Evolutionary conservation across 2,113 vertebrate species (phyloP).

Genomic region (Phoenicopterus ruber): DNA sequence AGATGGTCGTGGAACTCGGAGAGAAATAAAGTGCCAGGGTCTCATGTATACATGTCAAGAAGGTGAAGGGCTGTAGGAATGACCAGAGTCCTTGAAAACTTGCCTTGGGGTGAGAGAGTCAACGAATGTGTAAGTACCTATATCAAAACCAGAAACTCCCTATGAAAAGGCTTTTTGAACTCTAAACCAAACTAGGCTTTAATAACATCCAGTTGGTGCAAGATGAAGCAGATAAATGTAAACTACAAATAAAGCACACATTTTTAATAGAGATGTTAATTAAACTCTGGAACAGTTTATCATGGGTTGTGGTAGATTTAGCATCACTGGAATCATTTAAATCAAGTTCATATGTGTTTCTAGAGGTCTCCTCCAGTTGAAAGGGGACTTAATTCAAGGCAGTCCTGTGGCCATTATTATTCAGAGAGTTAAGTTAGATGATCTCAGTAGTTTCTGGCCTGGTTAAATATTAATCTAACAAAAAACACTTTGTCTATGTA

Average conservation of each 20-base stretch:
- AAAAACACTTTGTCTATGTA: neutral
- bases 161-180: slow-evolving; percentile 40
- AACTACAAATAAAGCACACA: slow-evolving; percentile 45
- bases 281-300: slow-evolving; percentile 49
- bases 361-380: neutral
- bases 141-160: slow-evolving; percentile 45
- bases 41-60: neutral
- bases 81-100: neutral
- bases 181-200: slow-evolving; percentile 16
- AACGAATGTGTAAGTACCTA: neutral
- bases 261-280: slow-evolving; percentile 55
- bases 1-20: neutral
- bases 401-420: neutral
- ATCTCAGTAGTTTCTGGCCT: neutral
- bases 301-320: neutral
- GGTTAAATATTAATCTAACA: neutral
- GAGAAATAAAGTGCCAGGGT: neutral
- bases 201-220: slow-evolving; percentile 56
- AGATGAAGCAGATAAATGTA: slow-evolving; percentile 45
- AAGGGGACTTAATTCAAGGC: slow-evolving; percentile 28
- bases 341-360: slow-evolving; percentile 41
- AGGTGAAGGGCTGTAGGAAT: neutral
- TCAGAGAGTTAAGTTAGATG: neutral
- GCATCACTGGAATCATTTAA: neutral
- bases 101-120: neutral